Evolutionary conservation across 23 tunicate genomes (phyloP), one percentile per base, ranked within the genome.

Genomic region (Styela clava): DNA sequence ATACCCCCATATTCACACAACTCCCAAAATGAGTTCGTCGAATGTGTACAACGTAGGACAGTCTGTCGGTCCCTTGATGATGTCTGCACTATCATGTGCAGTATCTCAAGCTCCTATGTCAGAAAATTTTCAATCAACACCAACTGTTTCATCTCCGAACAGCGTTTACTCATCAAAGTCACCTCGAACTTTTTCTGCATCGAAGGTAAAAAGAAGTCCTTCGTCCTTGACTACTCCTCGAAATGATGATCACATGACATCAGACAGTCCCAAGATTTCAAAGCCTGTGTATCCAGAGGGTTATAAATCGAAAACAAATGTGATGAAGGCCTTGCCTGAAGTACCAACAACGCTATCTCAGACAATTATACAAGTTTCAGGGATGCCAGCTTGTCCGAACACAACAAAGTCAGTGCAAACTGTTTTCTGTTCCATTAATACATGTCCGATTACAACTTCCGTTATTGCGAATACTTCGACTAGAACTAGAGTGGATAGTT

Each of bases 1-100:
- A 16, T 88, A 88, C 31, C 88, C 95, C 2, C 88, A 85, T 74
- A 84, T 85, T 32, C 95, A 89, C 36, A 69, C 93, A 12, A 83
- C 97, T 25, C 78, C 85, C 1, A 69, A 86, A 16, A 23, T 82
- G 31, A 83, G 29, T 32, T 61, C 90, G n/a, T 79, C 69, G 31
- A 62, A 78, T 67, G 72, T 79, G 78, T 69, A 77, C 61, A 63
- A 83, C 33, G 24, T 67, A 27, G 64, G 63, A 25, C 31, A 73
- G 12, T 79, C 85, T 62, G 70, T 70, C 34, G 88, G 74, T 52
- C 95, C 82, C 69, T 80, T 91, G 23, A 91, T 91, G 97, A 79
- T 91, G 85, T 91, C 97, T 12, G 89, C 89, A 2, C 64, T 91
- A n/a, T 68, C 89, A 0, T 67, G 82, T 73, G 61, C 65, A 81